A percentile compares a stretch with the other conserved stretches of the same genome.
Evolutionary conservation across 2,797 vertebrate species (phyloP).

Genomic region (Sebastolobus altivelis): DNA sequence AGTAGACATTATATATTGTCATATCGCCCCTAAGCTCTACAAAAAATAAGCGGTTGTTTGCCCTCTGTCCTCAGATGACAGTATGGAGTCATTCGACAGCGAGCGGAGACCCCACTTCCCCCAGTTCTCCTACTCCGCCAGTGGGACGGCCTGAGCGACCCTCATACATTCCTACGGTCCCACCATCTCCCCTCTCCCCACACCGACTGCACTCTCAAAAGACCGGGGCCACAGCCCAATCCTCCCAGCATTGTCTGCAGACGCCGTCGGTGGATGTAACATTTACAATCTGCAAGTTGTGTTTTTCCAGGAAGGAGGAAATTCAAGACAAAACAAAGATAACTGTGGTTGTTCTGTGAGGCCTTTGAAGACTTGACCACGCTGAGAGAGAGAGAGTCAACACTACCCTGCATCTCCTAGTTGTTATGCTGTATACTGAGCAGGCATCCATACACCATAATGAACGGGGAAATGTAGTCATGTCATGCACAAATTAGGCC

Average conservation of each 20-base stretch:
- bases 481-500: slow-evolving; percentile 70
- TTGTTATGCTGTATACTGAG: slow-evolving; percentile 71
- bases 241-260: slow-evolving; percentile 66
- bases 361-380: slow-evolving; percentile 72
- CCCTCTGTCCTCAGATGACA: slow-evolving; percentile 87
- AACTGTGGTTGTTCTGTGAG: slow-evolving; percentile 70
- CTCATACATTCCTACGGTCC: slow-evolving; percentile 73
- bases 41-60: not conserved
- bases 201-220: slow-evolving; percentile 88
- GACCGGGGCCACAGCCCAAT: slow-evolving; percentile 68
- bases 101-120: slow-evolving; percentile 97
- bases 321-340: slow-evolving; percentile 69
- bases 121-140: slow-evolving; percentile 98
- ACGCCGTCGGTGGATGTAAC: slow-evolving; percentile 80
- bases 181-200: slow-evolving; percentile 59
- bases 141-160: slow-evolving; percentile 91
- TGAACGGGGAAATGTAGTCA: slow-evolving; percentile 56
- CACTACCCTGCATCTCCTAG: slow-evolving; percentile 79
- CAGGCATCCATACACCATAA: slow-evolving; percentile 66
- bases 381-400: slow-evolving; percentile 65
- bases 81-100: slow-evolving; percentile 95
- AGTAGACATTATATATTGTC: not conserved
- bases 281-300: slow-evolving; percentile 80
- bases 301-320: slow-evolving; percentile 72
- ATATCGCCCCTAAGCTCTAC: not conserved